Conservation (phyloP, 2,888 invertebrate genomes). For the Chironomus tentans region DNA sequence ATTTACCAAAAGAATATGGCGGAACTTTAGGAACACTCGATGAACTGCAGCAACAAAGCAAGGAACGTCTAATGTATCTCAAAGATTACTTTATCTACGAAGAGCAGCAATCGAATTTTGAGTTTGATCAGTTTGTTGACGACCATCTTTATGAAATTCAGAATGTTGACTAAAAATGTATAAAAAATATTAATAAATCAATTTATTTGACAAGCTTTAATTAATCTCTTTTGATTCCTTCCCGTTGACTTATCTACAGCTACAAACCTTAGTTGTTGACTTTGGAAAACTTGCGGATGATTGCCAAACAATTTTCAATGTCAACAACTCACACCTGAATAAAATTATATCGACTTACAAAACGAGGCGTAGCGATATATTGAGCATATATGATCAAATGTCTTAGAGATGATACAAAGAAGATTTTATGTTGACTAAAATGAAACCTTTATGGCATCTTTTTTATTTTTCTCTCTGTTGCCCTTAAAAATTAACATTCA, state of each 20-base stretch:
- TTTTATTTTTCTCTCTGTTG: too few relatives aligned
- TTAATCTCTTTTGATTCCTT: neutral
- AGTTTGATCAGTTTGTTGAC: conserved; percentile 9
- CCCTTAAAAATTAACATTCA: too few relatives aligned
- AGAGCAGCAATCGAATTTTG: conserved; percentile 4
- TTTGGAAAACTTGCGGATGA: neutral
- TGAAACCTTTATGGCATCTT: too few relatives aligned
- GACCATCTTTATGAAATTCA: neutral
- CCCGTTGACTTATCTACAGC: neutral
- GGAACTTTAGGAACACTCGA: conserved; percentile 43
- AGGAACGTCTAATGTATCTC: conserved; percentile 26
- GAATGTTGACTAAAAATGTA: neutral
- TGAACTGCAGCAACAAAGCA: conserved; percentile 28
- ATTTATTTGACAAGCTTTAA: neutral
- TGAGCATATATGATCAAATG: neutral
- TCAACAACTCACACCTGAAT: too few relatives aligned
- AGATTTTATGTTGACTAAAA: too few relatives aligned
- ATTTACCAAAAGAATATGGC: conserved; percentile 53
- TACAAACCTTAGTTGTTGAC: neutral
- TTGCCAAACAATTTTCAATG: neutral
- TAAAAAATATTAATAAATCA: neutral
- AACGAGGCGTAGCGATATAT: neutral
- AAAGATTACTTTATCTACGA: conserved; percentile 30
- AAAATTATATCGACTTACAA: too few relatives aligned
- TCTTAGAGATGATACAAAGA: too few relatives aligned